Conservation (phyloP, 2,113 vertebrate species). For the Trogon surrucura region DNA sequence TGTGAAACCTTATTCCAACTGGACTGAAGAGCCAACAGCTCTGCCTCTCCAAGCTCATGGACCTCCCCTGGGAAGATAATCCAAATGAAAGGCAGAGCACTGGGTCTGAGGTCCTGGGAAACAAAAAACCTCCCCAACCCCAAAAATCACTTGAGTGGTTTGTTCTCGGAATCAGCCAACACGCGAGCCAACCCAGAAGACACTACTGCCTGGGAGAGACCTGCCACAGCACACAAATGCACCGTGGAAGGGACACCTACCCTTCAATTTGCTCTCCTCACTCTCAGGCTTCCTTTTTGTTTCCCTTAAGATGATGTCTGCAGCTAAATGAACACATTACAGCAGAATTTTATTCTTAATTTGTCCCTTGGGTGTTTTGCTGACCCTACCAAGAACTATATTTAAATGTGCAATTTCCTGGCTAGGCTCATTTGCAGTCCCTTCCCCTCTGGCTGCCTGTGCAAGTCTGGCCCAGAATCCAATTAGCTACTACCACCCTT, state of each 20-base stretch:
- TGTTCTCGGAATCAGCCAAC: neutral
- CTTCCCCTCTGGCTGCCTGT: neutral
- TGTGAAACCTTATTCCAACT: neutral
- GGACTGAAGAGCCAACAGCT: neutral
- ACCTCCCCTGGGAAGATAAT: neutral
- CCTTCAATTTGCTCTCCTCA: neutral
- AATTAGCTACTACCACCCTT: constrained; percentile 47
- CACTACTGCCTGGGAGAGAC: neutral
- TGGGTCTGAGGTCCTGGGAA: neutral
- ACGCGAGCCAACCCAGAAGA: neutral
- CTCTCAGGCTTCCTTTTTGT: neutral
- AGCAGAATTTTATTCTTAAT: constrained; percentile 20
- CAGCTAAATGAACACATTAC: constrained; percentile 46
- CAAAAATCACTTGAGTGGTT: neutral
- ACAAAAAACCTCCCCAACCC: neutral
- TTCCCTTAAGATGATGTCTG: neutral
- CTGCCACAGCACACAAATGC: neutral
- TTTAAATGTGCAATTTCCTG: constrained; percentile 65
- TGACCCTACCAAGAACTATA: constrained; percentile 56
- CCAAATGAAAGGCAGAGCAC: neutral
- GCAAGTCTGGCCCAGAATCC: constrained; percentile 23
- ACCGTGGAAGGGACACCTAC: neutral
- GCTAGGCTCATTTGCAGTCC: constrained; percentile 38
- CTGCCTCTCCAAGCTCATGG: neutral
- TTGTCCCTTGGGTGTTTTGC: constrained; percentile 29